Conservation (phyloP, 2,888 invertebrate species). For the Apotomis turbidana region DNA sequence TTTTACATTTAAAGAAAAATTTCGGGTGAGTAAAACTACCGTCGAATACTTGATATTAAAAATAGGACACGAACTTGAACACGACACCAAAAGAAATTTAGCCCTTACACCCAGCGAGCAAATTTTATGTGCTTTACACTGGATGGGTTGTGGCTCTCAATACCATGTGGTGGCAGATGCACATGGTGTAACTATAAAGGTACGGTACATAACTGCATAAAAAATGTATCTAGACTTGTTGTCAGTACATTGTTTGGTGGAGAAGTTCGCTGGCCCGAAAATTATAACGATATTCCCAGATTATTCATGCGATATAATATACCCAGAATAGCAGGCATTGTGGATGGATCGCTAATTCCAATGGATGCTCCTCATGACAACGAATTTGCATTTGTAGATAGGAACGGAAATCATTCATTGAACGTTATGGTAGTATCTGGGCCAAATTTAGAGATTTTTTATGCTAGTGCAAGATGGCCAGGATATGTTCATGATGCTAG, state of each 20-base stretch:
- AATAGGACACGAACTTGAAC: constrained; percentile 13
- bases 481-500: too few relatives aligned
- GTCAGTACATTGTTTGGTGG: constrained; percentile 35
- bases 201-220: background rate
- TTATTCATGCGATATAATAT: constrained; percentile 4
- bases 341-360: background rate
- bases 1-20: background rate
- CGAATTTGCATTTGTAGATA: background rate
- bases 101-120: background rate
- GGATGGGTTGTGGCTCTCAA: constrained; percentile 11
- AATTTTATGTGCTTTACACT: constrained; percentile 1
- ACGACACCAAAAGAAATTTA: constrained; percentile 10
- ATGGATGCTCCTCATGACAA: too few relatives aligned
- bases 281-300: constrained; percentile 19
- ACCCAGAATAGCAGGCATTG: constrained; percentile 7
- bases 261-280: constrained; percentile 38
- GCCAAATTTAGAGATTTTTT: background rate
- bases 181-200: constrained; percentile 12
- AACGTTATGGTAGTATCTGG: background rate
- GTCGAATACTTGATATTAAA: background rate
- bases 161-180: constrained; percentile 19
- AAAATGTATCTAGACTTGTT: constrained; percentile 7
- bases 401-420: constrained; percentile 1
- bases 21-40: too few relatives aligned
- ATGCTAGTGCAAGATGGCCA: background rate